Evolutionary conservation across 2,113 vertebrate genomes (phyloP), one percentile per base, ranked within the genome.

Genomic region (Petromus typicus): DNA sequence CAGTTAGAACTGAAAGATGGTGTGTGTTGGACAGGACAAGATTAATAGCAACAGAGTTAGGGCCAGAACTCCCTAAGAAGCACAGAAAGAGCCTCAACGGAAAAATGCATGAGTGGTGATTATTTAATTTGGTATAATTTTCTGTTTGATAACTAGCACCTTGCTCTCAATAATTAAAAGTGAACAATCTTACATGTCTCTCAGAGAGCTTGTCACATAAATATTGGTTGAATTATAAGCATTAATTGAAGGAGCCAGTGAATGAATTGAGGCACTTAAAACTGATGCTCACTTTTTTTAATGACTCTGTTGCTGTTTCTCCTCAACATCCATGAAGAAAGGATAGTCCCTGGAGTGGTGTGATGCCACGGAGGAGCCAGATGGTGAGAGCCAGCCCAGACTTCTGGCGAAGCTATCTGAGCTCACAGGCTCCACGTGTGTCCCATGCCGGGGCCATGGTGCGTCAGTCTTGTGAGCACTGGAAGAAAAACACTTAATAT

Each of bases 131-230:
- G 56, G 22, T 27, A 32, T 83, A 40, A 86, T 93, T 86, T 91
- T 37, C 48, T 86, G 23, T 73, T 93, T 54, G 73, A 59, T 89
- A 83, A 91, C 48, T 73, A 66, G 45, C 30, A 78, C 32, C 66
- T 87, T 83, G 71, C 75, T 92, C 69, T 67, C 40, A 87, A 32
- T 79, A 86, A 84, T 90, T 94, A 73, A 95, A 93, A 92, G 69
- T 27, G n/a, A 92, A n/a, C 48, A 59, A 43, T 56, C 64, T 71
- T n/a, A 37, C 37, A 45, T 40, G 30, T 86, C 48, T 92, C 61
- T 89, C 54, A 86, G 66, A 76, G 34, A 40, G 3, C 27, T 89
- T 81, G 32, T 63, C 81, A 59, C 67, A 73, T 66, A 92, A 93
- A 51, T 87, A 92, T 78, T 30, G 76, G 90, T 81, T 67, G 86